phyloP scores from a whole-genome alignment of 2,797 vertebrate species.

The Miichthys miiuy region DNA sequence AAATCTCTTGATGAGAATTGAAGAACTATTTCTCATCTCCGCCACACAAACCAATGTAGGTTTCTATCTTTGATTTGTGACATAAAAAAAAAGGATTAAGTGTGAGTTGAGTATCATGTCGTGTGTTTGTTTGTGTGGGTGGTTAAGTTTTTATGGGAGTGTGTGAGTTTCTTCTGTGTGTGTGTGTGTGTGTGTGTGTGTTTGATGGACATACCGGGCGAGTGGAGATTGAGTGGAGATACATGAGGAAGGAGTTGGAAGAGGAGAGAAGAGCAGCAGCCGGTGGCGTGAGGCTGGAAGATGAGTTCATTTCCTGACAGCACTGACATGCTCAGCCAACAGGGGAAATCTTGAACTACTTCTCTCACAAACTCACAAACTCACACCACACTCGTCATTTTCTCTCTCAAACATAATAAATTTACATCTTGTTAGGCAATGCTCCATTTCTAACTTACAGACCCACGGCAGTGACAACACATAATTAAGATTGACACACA shows the following conservation, averaged over 20 bases:
- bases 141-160: not conserved
- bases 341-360: constrained; percentile 27
- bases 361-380: constrained; percentile 5
- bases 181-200: not conserved
- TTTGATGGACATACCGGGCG: constrained; percentile 26
- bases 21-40: constrained; percentile 34
- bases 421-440: constrained; percentile 48
- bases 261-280: constrained; percentile 47
- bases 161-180: not conserved
- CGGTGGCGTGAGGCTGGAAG: constrained; percentile 50
- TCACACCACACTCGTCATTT: constrained; percentile 10
- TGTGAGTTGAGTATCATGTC: constrained; percentile 16
- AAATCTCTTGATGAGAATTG: constrained; percentile 72
- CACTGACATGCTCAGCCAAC: constrained; percentile 49
- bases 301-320: constrained; percentile 65
- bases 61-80: constrained; percentile 21
- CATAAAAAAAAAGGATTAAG: constrained; percentile 16
- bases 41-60: constrained; percentile 4
- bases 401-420: constrained; percentile 33
- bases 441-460: not conserved
- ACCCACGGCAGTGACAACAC: not conserved
- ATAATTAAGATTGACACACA: not conserved
- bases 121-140: constrained; percentile 20
- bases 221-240: constrained; percentile 14
- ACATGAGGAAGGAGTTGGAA: constrained; percentile 33